These are phyloP conservation scores for Brachypalpus laphriformis DNA, from an alignment of 2,888 invertebrate genomes.

Conservation along the genomic window DNA sequence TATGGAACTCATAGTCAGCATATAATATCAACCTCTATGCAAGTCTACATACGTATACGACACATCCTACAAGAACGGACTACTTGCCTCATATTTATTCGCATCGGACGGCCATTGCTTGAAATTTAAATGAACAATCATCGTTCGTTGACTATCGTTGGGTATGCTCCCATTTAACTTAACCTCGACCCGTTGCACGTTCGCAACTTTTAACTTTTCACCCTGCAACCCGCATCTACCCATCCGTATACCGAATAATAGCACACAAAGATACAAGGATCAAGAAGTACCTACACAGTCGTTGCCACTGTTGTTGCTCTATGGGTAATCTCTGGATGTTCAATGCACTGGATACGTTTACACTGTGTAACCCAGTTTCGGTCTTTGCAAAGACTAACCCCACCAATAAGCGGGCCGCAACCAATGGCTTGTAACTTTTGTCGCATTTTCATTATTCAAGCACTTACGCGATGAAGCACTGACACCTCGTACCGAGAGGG, in stretches of 20 bases:
- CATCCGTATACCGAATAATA: not conserved
- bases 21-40: not conserved
- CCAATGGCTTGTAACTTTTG: conserved; percentile 68
- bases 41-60: not conserved
- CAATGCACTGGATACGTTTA: conserved; percentile 65
- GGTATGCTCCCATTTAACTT: conserved; percentile 30
- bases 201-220: conserved; percentile 42
- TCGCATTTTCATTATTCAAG: conserved; percentile 71
- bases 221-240: not conserved
- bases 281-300: no score
- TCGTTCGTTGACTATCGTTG: conserved; percentile 48
- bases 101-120: conserved; percentile 21
- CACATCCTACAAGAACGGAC: not conserved
- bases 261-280: not conserved
- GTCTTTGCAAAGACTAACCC: conserved; percentile 49
- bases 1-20: conserved; percentile 30
- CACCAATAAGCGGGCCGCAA: conserved; percentile 29
- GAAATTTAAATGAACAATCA: conserved; percentile 64
- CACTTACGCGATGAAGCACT: conserved; percentile 65
- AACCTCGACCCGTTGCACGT: conserved; percentile 62
- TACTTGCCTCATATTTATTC: conserved; percentile 8
- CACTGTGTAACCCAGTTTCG: conserved; percentile 57
- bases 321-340: conserved; percentile 51
- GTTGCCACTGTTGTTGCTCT: not conserved
- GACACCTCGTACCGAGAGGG: conserved; percentile 31